phyloP scores from a whole-genome alignment of 2,797 vertebrate species.

The Scolopax rusticola region DNA sequence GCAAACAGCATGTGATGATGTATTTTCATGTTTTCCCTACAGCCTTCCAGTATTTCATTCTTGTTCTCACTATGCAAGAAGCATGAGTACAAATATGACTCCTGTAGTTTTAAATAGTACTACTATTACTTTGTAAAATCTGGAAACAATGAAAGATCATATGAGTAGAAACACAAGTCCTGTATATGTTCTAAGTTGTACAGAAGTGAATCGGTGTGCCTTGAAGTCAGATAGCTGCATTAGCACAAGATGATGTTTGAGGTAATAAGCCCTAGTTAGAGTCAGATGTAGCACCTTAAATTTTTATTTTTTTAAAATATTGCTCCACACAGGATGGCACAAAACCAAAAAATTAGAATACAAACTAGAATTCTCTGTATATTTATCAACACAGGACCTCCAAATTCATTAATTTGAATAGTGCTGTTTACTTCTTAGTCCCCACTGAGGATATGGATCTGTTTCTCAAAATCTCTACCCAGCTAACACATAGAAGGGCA shows the following conservation, averaged over 20 bases:
- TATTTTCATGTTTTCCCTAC: not conserved
- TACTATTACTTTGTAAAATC: not conserved
- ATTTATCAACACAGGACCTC: not conserved
- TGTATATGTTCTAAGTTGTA: not conserved
- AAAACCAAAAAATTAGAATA: not conserved
- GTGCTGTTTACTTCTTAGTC: not conserved
- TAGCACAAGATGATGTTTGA: not conserved
- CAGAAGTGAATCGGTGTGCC: not conserved
- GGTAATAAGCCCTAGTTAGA: not conserved
- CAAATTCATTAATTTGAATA: not conserved
- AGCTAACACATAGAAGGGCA: not conserved
- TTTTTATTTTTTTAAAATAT: not conserved
- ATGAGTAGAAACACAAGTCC: not conserved
- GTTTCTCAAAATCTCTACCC: not conserved
- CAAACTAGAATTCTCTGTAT: not conserved
- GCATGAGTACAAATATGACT: not conserved
- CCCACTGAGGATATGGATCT: not conserved
- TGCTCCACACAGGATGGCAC: not conserved
- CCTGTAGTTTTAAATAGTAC: not conserved
- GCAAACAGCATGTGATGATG: not conserved
- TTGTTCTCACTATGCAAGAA: not conserved
- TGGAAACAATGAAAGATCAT: not conserved
- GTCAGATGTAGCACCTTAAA: not conserved
- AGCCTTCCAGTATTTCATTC: not conserved
- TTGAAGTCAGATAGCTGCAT: not conserved